Evolutionary conservation across 2,888 invertebrate species (phyloP), one percentile per base, ranked within the genome.

Genomic region (Erannis defoliaria): DNA sequence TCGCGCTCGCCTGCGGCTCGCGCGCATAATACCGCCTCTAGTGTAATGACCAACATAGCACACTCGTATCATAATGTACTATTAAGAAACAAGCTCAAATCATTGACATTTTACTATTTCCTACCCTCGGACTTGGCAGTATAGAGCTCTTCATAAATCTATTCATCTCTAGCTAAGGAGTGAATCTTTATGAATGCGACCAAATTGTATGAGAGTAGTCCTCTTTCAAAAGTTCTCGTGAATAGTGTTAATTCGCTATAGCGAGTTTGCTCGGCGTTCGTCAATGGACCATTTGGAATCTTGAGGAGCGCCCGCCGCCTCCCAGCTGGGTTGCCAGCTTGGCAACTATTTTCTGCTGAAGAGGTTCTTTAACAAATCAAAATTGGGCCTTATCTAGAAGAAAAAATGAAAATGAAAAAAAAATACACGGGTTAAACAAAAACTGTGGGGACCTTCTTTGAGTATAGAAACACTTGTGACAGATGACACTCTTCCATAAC

Each of bases 241-340:
- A 93, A 93, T 93, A 92, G 92, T 92, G 92, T 91, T 91, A 91
- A 91, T 88, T 92, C 91, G 91, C 89, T 91, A 90, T 93, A 90
- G 91, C 90, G 90, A 92, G 90, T 91, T 91, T 87, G 90, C 88
- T 84, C 85, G 82, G 82, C 80, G 86, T 88, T 90, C 86, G 89
- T 93, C 92, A 92, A 91, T 92, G 86, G 89, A 86, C 85, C 90
- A 89, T 92, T 91, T 86, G 90, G 86, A 85, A 89, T 84, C 89
- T 90, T 86, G 88, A 86, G 86, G 78, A 86, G 81, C 80, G 80
- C 81, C 77, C 33, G 49, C 46, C 50, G 33, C 83, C 78, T 76
- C 26, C 43, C 49, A 10, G 16, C 21, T 35, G 53, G 45, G 64
- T 46, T 54, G 57, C 56, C 55, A 51, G 40, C 16, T 26, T 29